Base-by-base conservation (phyloP, 2,797 vertebrate genomes). In the Neopelma chrysocephalum region DNA sequence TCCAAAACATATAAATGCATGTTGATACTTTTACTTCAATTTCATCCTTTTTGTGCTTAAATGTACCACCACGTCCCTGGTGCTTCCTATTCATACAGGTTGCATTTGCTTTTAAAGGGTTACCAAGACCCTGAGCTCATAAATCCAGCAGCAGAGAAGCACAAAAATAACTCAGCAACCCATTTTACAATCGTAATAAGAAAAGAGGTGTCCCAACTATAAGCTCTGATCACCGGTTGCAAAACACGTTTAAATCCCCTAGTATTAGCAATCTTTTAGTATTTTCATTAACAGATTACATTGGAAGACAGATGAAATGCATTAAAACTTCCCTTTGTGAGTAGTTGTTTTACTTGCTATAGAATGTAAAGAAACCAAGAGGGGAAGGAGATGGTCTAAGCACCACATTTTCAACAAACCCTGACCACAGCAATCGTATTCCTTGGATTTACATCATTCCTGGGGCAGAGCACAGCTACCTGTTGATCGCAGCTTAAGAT, bases 1-100 rank as follows among this genome's bases (percentile, higher is more conserved):
- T 50, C 25, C 34, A 58, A 84, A 89, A 10, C 34, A 88, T 58
- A 56, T 5, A 64, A 0, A 11, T 1, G 0, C 15, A 51, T 0
- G 4, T 48, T 42, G 32, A 38, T 64, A 53, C 7, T 43, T 56
- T 47, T 10, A 57, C 21, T 64, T 10, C 10, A 66, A 7, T n/a
- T 71, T 71, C 38, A 50, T 10, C 5, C 2, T 2, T 32, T 56
- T 36, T 23, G 31, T 29, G 7, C 36, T 54, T n/a, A 79, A 87
- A 31, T 3, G 36, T 16, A 40, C 0, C 8, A 25, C 7, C 6
- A 14, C 1, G 4, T 10, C 20, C 34, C 38, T 18, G 15, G 11
- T 18, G 31, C 25, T 90, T 56, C 38, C n/a, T 27, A 32, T 19
- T 40, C 27, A n/a, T 4, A 18, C 1, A 48, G 6, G 5, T 26